These are phyloP conservation scores for Falco concolor DNA, from an alignment of 2,797 vertebrate genomes.

Conservation along the genomic window DNA sequence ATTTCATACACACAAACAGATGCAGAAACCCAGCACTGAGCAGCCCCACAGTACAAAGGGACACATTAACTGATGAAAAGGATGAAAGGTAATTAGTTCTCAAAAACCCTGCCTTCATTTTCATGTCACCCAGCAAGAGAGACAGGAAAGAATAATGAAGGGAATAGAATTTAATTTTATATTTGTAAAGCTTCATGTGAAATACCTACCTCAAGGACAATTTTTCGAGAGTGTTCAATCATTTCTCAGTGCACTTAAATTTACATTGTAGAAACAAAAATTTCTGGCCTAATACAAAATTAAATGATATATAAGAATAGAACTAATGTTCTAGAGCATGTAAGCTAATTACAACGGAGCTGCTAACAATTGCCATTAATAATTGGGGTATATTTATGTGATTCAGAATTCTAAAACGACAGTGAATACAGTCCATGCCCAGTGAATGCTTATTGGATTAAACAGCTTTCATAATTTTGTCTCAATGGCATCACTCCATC, in stretches of 20 bases:
- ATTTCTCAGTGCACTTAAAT: neutral
- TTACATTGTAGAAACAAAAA: neutral
- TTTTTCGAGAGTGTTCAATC: neutral
- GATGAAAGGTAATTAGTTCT: neutral
- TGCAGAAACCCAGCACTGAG: neutral
- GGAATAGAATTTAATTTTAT: neutral
- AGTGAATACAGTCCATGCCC: neutral
- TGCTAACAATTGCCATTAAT: constrained; percentile 9
- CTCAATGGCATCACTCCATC: neutral
- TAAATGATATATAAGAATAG: neutral
- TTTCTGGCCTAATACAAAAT: neutral
- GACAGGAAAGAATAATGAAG: neutral
- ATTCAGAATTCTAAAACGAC: neutral
- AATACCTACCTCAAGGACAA: neutral
- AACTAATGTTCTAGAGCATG: neutral
- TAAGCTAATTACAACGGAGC: neutral
- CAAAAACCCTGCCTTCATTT: neutral
- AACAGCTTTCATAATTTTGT: neutral
- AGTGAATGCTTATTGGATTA: neutral
- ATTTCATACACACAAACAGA: neutral
- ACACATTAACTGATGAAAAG: neutral
- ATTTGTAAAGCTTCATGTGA: neutral
- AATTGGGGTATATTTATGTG: neutral
- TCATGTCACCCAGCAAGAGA: neutral
- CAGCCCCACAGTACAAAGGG: neutral